A percentile compares a stretch with the other conserved stretches of the same genome.
Conservation (phyloP, 2,113 vertebrate genomes). For the Perca fluviatilis region DNA sequence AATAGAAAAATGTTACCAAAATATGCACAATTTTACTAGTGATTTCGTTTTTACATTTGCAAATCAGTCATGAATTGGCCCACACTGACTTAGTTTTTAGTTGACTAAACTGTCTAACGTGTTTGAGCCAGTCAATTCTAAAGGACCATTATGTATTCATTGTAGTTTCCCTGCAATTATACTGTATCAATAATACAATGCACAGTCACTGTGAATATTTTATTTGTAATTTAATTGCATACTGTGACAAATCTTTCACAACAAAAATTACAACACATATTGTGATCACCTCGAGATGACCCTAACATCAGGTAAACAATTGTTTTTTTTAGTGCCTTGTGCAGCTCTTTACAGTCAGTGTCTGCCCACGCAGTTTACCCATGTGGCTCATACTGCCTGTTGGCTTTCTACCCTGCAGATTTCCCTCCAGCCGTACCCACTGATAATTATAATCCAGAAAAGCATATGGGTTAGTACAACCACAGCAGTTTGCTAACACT, state of each 20-base stretch:
- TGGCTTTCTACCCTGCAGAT: slow-evolving; percentile 39
- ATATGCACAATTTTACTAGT: not conserved
- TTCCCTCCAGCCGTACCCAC: slow-evolving; percentile 26
- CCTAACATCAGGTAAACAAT: slow-evolving; percentile 29
- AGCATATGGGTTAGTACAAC: slow-evolving; percentile 35
- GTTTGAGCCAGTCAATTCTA: not conserved
- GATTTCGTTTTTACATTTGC: not conserved
- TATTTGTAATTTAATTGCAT: not conserved
- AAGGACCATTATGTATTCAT: not conserved
- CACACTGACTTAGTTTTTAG: too few relatives aligned
- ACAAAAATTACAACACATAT: slow-evolving; percentile 1
- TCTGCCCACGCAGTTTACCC: slow-evolving; percentile 49
- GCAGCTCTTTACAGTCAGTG: slow-evolving; percentile 37
- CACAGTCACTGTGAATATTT: not conserved
- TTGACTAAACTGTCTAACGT: too few relatives aligned
- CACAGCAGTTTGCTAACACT: slow-evolving; percentile 34
- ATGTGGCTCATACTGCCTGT: slow-evolving; percentile 33
- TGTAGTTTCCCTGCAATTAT: not conserved
- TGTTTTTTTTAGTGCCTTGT: slow-evolving; percentile 32
- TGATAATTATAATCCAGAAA: slow-evolving; percentile 59
- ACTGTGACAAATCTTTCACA: not conserved
- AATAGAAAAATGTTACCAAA: not conserved
- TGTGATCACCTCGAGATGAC: slow-evolving; percentile 31
- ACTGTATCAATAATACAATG: not conserved
- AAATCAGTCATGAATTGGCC: too few relatives aligned